Evolutionary conservation across 2,113 vertebrate species (phyloP), one percentile per base, ranked within the genome.

Genomic region (Campylorhamphus procurvoides): DNA sequence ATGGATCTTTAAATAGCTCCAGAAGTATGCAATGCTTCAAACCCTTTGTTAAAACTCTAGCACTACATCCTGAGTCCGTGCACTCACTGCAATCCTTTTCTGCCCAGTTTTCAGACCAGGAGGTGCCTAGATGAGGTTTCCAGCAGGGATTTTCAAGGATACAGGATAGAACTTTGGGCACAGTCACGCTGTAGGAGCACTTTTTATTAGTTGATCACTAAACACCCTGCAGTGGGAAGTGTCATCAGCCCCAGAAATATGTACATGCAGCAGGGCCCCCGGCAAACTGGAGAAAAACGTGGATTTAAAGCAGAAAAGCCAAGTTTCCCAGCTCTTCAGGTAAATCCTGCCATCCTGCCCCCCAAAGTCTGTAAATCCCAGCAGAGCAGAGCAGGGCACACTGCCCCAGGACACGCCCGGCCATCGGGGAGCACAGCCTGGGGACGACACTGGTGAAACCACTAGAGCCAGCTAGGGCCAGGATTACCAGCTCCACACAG

Each of bases 131-230:
- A 10, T 2, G 4, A 84, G 31, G 46, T 39, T 81, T 58, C 42
- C 52, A 74, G 75, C 4, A 24, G 27, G 16, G 14, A 18, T 18
- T 81, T 80, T 53, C 40, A 77, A 68, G 47, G 69, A 50, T 7
- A 27, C 15, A 42, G 27, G 71, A 42, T 0, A 59, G 33, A 85
- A 50, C 33, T 33, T 17, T 35, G 35, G 69, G 18, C 44, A 53
- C 6, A 55, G 35, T 19, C 37, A 47, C 0, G 1, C 18, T 35
- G 12, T 39, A 39, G 13, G 40, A 53, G 12, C 7, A 6, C 5
- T 2, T 75, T 87, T 47, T 39, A 9, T 37, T 31, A 75, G 27
- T 14, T 6, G 5, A 49, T 23, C 39, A 12, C 40, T 44, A 16
- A 80, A 44, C 15, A 39, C 18, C 47, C 60, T 28, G 18, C 42